Percentiles rank a stretch among this genome's conserved stretches.
Conservation (phyloP, 1,140 invertebrate species). For the Eumaeus atala region DNA sequence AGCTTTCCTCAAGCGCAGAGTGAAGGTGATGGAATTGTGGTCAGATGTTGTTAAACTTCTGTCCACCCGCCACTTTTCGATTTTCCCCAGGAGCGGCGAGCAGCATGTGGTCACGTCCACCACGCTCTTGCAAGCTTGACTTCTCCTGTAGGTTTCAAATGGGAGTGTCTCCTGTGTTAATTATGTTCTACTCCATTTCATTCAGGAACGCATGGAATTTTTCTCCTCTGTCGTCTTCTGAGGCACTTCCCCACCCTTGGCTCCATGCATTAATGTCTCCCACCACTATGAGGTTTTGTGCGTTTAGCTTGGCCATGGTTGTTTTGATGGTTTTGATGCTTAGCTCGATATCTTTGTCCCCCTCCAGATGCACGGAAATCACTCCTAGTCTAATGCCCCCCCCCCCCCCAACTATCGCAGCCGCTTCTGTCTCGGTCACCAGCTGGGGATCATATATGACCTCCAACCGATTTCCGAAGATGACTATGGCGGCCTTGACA, state of each 20-base stretch:
- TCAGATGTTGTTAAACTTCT: slow-evolving; percentile 20
- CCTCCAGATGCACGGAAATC: slow-evolving; percentile 31
- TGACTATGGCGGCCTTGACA: slow-evolving; percentile 19
- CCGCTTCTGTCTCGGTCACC: slow-evolving; percentile 27
- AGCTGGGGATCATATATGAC: slow-evolving; percentile 31
- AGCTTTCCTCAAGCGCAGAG: not conserved
- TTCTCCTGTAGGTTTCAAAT: slow-evolving; percentile 8
- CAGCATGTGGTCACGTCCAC: slow-evolving; percentile 25
- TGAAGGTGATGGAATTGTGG: slow-evolving; percentile 25
- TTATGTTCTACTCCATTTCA: too few species aligned
- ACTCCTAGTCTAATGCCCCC: slow-evolving; percentile 21
- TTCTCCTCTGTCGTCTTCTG: slow-evolving; percentile 18
- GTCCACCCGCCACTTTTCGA: slow-evolving; percentile 24
- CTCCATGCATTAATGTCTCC: slow-evolving; percentile 38
- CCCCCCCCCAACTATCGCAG: slow-evolving; percentile 17
- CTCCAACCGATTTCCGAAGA: slow-evolving; percentile 21
- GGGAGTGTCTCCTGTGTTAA: too few species aligned
- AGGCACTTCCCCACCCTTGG: slow-evolving; percentile 33
- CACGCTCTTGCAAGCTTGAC: slow-evolving; percentile 15
- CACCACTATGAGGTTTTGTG: slow-evolving; percentile 5
- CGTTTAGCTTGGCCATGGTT: not conserved
- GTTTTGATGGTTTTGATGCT: not conserved
- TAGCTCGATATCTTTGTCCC: slow-evolving; percentile 17
- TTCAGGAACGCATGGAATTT: too few species aligned
- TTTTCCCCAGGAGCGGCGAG: slow-evolving; percentile 10